Evolutionary conservation across 1,140 invertebrate genomes (phyloP).

Genomic region (Stenopsyche tienmushanensis): DNA sequence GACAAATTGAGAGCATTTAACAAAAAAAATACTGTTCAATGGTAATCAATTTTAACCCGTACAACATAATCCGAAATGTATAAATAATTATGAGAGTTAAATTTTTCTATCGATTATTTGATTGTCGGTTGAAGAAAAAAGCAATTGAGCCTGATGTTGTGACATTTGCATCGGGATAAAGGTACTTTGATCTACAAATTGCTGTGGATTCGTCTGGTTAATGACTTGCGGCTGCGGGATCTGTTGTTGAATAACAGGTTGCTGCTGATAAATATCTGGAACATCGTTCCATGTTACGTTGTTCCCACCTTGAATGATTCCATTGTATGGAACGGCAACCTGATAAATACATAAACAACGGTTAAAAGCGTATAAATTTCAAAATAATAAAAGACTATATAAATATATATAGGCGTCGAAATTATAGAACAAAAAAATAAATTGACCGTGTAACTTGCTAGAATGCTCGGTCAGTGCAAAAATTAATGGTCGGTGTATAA

Average conservation of each 20-base stretch:
- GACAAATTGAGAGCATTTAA: too few relatives aligned
- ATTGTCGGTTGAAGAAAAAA: too few relatives aligned
- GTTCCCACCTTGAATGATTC: background rate
- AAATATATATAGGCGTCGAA: background rate
- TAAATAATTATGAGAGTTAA: too few relatives aligned
- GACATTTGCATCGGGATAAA: slow-evolving; percentile 44
- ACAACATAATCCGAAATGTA: too few relatives aligned
- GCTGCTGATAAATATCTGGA: background rate
- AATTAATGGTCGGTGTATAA: background rate
- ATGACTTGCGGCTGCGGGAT: slow-evolving; percentile 26
- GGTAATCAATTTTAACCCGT: too few relatives aligned
- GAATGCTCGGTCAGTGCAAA: background rate
- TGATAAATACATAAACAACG: slow-evolving; percentile 28
- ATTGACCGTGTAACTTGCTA: background rate
- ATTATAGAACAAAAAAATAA: background rate
- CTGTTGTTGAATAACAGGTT: slow-evolving; percentile 7
- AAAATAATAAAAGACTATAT: background rate
- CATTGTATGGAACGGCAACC: slow-evolving; percentile 40
- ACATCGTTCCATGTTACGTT: slow-evolving; percentile 2
- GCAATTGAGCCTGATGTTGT: slow-evolving; percentile 47
- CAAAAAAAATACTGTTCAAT: too few relatives aligned
- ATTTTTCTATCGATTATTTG: too few relatives aligned
- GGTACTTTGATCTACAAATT: slow-evolving; percentile 5
- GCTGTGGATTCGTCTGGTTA: slow-evolving; percentile 5
- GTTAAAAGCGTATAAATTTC: too few relatives aligned